Conservation (phyloP, 2,113 vertebrate species). For the Ariopsis seemanni region DNA sequence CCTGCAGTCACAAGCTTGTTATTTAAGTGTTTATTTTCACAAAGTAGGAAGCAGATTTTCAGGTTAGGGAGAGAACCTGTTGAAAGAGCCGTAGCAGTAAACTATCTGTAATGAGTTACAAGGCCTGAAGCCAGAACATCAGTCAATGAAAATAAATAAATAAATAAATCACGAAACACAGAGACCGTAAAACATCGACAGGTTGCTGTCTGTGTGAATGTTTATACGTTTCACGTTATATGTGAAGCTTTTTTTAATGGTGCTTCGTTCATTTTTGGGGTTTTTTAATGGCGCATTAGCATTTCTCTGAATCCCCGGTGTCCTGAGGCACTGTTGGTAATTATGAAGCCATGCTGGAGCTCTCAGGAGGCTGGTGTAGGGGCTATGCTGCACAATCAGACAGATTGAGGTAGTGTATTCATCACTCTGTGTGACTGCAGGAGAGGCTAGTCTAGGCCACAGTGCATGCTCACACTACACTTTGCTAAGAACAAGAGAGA, state of each 20-base stretch:
- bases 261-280: slow-evolving; percentile 25
- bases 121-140: background rate
- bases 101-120: background rate
- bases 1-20: background rate
- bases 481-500: slow-evolving; percentile 17
- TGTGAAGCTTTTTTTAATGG: background rate
- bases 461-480: slow-evolving; percentile 14
- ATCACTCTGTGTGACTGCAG: slow-evolving; percentile 32
- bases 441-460: slow-evolving; percentile 33
- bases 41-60: background rate
- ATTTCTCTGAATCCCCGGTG: slow-evolving; percentile 15
- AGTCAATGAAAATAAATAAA: background rate
- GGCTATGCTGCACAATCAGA: slow-evolving; percentile 33
- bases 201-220: slow-evolving; percentile 2
- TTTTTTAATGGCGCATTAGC: slow-evolving; percentile 26
- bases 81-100: background rate
- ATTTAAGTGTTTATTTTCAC: background rate
- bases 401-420: slow-evolving; percentile 50
- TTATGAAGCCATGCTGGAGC: slow-evolving; percentile 51
- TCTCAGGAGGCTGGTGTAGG: slow-evolving; percentile 21
- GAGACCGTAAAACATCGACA: background rate
- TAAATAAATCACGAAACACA: background rate
- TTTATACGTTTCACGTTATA: background rate
- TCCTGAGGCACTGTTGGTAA: slow-evolving; percentile 49
- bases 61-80: background rate